A percentile compares a stretch with the other conserved stretches of the same genome.
phyloP scores from a whole-genome alignment of 2,113 vertebrate species.

The Pyxicephalus adspersus region DNA sequence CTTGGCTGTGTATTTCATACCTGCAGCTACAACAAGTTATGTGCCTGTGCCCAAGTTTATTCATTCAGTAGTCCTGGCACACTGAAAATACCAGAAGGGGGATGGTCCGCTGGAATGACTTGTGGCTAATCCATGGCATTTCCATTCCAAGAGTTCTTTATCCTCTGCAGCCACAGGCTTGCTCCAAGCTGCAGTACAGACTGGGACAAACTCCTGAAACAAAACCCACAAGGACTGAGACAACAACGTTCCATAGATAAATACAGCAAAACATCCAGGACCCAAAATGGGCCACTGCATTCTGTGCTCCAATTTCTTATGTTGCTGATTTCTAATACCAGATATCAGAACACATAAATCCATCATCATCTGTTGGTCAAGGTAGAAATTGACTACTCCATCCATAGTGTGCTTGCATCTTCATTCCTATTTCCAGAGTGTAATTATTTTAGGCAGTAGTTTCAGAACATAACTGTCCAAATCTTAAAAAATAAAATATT shows the following conservation, averaged over 20 bases:
- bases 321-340: background rate
- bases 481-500: slow-evolving; percentile 18
- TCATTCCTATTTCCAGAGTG: background rate
- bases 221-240: background rate
- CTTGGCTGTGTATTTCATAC: slow-evolving; percentile 50
- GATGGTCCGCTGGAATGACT: slow-evolving; percentile 38
- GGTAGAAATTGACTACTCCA: background rate
- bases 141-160: slow-evolving; percentile 38
- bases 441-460: background rate
- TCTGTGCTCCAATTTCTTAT: too few relatives aligned
- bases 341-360: background rate
- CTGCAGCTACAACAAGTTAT: slow-evolving; percentile 50
- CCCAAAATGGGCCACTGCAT: background rate
- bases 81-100: slow-evolving; percentile 23
- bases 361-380: background rate
- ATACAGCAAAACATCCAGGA: background rate
- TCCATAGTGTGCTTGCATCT: background rate
- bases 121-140: slow-evolving; percentile 37
- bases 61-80: slow-evolving; percentile 48
- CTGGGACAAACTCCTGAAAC: slow-evolving; percentile 1
- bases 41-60: slow-evolving; percentile 44
- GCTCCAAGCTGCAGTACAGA: slow-evolving; percentile 33
- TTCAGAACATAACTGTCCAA: slow-evolving; percentile 12
- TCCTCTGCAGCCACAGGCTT: slow-evolving; percentile 25
- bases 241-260: background rate